Conservation (phyloP, 2,113 vertebrate genomes). For the Physeter macrocephalus region DNA sequence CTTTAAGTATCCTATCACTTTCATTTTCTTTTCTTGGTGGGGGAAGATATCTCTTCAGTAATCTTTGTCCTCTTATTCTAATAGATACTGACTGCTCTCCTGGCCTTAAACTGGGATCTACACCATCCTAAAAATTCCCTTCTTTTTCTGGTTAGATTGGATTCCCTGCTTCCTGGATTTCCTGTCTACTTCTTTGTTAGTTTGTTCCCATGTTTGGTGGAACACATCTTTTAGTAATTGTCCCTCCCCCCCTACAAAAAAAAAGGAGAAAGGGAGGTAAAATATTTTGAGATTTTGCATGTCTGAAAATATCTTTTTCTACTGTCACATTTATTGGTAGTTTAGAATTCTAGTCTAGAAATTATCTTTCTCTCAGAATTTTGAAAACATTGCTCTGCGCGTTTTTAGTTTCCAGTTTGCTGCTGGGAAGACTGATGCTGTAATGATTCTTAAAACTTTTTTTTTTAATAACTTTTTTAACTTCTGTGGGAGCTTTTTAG, state of each 20-base stretch:
- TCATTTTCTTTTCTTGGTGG: not conserved
- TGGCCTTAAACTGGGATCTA: not conserved
- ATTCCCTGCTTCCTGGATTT: not conserved
- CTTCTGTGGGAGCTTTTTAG: not conserved
- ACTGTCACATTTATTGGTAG: not conserved
- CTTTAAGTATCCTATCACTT: not conserved
- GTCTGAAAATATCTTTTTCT: not conserved
- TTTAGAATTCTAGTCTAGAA: conserved; percentile 10
- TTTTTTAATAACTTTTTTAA: not conserved
- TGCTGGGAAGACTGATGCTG: not conserved
- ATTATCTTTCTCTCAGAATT: not conserved
- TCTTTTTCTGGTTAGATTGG: not conserved
- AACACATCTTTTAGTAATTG: not conserved
- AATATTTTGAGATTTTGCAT: not conserved
- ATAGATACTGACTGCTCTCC: not conserved
- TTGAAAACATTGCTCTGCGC: not conserved
- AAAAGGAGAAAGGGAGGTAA: not conserved
- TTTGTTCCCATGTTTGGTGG: not conserved
- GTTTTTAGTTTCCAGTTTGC: not conserved
- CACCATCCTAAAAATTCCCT: not conserved
- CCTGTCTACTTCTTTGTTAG: not conserved
- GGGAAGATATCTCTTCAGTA: not conserved
- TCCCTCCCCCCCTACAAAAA: not conserved
- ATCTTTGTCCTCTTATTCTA: not conserved
- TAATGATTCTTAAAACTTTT: not conserved